A percentile compares a stretch with the other conserved stretches of the same genome.
phyloP scores from a whole-genome alignment of 2,797 vertebrate species.

The Parauchenoglanis punctatus region DNA sequence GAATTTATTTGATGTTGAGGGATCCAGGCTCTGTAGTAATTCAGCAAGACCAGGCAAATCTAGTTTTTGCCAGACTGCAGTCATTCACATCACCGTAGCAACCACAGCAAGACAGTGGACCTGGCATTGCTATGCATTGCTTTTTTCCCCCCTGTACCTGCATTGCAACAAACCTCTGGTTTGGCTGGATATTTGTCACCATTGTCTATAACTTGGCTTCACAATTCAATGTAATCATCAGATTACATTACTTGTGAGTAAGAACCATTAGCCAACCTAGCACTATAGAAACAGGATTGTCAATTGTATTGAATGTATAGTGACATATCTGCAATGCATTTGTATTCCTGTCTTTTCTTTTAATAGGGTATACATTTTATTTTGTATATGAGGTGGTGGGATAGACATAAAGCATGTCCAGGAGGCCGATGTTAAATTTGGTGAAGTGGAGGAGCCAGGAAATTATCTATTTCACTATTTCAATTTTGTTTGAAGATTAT shows the following conservation, averaged over 20 bases:
- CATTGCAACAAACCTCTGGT: background rate
- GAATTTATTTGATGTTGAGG: background rate
- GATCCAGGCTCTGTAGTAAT: background rate
- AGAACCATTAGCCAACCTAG: background rate
- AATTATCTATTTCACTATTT: too few species aligned
- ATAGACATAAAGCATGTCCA: background rate
- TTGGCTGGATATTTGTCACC: background rate
- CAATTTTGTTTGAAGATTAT: background rate
- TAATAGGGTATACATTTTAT: background rate
- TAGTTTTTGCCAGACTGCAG: background rate
- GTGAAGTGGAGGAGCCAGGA: background rate
- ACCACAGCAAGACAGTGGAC: background rate
- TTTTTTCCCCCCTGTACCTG: background rate
- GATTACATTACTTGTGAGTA: background rate
- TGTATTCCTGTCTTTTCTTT: background rate
- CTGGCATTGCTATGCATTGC: background rate
- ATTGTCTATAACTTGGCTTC: background rate
- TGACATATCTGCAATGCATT: background rate
- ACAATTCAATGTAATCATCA: background rate
- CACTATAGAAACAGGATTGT: background rate
- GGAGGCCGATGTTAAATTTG: background rate
- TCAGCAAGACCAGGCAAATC: background rate
- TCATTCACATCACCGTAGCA: slow-evolving; percentile 22
- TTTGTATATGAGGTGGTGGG: background rate
- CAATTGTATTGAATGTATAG: background rate